Evolutionary conservation across 2,888 invertebrate species (phyloP), one percentile per base, ranked within the genome.

Genomic region (Coecobrya sp.): DNA sequence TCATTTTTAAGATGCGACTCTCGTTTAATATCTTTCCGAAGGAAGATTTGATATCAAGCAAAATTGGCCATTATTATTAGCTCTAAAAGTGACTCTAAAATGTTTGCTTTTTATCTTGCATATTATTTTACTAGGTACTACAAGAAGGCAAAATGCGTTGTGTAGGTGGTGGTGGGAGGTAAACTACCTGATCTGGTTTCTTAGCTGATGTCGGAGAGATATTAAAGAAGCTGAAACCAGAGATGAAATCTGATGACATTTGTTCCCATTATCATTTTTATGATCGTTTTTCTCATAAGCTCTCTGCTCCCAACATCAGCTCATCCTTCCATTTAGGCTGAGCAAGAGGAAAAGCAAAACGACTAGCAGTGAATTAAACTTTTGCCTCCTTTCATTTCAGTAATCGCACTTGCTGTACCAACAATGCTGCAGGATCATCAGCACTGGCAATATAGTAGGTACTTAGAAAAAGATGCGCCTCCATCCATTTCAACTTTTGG

Each of bases 241-340:
- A 86, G 86, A 86, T 49, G 91, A 86, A 91, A 86, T 81, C 91
- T 86, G 91, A 91, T 91, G 91, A 91, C 91, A 91, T 86, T 91
- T 91, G 86, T 91, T 91, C 91, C 91, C 86, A 91, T 91, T 91
- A 91, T 86, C 91, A 91, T 91, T 91, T 91, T 91, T 91, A 91
- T 82, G 91, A 91, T 86, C 86, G 27, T 82, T 82, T 62, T 82
- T 82, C 82, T 19, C 59, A 62, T 25, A 82, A 36, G 19, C 79
- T 52, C 79, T 52, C 25, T 5, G 36, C 59, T 86, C 42, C 45
- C 36, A 49, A 13, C 36, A 36, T 76, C 22, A n/a, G 85, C 81
- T 86, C 81, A 91, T 86, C 81, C 25, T 27, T 25, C 59, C 30
- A 13, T 81, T 27, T n/a, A 59, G 49, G 81, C 59, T 30, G 30